Evolutionary conservation across 1,140 invertebrate genomes (phyloP), one percentile per base, ranked within the genome.

Genomic region (Pseudoatta argentina): DNA sequence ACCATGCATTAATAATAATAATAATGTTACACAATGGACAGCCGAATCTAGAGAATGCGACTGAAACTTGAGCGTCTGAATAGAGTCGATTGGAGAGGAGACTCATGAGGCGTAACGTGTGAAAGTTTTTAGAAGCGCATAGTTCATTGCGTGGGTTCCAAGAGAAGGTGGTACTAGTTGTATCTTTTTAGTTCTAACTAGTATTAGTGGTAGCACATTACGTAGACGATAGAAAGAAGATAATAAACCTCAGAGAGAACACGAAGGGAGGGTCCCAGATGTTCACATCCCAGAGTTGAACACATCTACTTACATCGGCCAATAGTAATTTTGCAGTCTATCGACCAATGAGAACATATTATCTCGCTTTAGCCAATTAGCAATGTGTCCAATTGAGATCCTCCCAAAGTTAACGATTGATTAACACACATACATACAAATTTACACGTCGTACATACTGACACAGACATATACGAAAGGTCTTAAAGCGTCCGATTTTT

Each of bases 1-100:
- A 91, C 89, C 91, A 86, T 94, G 90, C 91, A 92, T 94, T 90
- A 92, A 90, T 88, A 78, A 91, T 86, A 89, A 90, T n/a, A 89
- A 90, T n/a, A 3, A 69, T 69, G 59, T 30, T 82, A 82, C 30
- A 63, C 53, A 63, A 83, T 48, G 85, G 51, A 59, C 55, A 85
- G 71, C 18, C 66, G 67, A 88, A 75, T 88, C 27, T 82, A 34
- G 66, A 61, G 18, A 61, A 39, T 82, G 66, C 87, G 64, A 18
- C 57, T 59, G 64, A 78, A 55, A 76, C 63, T 67, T 14, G 55
- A 61, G 27, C 21, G 57, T 61, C 5, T 7, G 53, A 44, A 44
- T 44, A 44, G 39, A 59, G 34, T 24, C 21, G 64, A 77, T 48
- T 21, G 34, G 16, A 77, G 18, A 79, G 18, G 39, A 51, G 55